phyloP scores from a whole-genome alignment of 2,797 vertebrate species.

The Peromyscus nudipes region DNA sequence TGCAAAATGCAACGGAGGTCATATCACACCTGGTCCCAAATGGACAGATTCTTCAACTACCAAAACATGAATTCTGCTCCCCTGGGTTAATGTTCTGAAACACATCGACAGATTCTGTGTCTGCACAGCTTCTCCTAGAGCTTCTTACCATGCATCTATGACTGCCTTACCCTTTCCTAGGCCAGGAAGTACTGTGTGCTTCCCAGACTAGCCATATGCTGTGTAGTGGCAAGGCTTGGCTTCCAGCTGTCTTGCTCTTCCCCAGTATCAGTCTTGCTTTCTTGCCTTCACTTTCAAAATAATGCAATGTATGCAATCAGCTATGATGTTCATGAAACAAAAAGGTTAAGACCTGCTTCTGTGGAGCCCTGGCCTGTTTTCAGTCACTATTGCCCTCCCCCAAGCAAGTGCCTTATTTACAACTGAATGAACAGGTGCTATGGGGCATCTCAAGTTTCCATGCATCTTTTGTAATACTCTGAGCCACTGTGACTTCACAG shows the following conservation, averaged over 20 bases:
- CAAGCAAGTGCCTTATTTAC: neutral
- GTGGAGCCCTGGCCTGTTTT: fast-evolving
- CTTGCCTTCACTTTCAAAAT: neutral
- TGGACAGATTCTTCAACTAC: neutral
- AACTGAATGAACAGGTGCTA: neutral
- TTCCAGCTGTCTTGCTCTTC: neutral
- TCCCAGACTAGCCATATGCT: fast-evolving
- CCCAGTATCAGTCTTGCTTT: fast-evolving
- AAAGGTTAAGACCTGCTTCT: neutral
- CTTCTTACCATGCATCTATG: neutral
- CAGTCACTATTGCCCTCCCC: neutral
- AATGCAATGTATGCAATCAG: neutral
- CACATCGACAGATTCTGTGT: neutral
- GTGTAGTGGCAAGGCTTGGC: neutral
- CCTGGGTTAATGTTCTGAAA: neutral
- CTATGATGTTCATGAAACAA: neutral
- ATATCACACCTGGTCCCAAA: neutral
- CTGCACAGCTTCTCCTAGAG: neutral
- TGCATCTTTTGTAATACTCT: neutral
- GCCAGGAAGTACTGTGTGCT: neutral
- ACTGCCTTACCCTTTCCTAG: fast-evolving
- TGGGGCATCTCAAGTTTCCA: neutral
- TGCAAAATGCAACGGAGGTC: neutral
- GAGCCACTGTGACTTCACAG: neutral
- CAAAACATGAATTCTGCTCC: neutral